Evolutionary conservation across 2,888 invertebrate species (phyloP).

Genomic region (Agrypnus murinus): DNA sequence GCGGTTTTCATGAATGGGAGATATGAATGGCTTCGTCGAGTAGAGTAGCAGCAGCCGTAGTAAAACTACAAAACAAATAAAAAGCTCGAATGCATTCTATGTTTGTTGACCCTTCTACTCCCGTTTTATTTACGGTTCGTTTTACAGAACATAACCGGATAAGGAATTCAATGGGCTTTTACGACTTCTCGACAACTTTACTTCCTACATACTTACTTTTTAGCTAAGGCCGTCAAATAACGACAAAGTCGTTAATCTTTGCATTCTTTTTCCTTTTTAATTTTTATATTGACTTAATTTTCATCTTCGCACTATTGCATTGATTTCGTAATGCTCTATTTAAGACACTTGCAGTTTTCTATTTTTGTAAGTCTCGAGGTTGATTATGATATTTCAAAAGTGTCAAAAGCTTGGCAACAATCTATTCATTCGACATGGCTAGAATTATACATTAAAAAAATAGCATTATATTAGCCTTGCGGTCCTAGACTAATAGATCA

Average conservation of each 20-base stretch:
- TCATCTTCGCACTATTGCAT: too few species aligned
- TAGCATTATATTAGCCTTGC: too few species aligned
- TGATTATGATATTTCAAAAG: too few species aligned
- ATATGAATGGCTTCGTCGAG: slow-evolving; percentile 67
- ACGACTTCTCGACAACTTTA: slow-evolving; percentile 25
- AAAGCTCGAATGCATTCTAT: slow-evolving; percentile 68
- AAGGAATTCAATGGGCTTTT: slow-evolving; percentile 33
- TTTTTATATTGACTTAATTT: too few species aligned
- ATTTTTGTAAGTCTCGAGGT: too few species aligned
- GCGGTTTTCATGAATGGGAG: slow-evolving; percentile 65
- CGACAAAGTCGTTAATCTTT: not conserved
- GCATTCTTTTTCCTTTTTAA: not conserved
- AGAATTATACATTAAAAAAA: too few species aligned
- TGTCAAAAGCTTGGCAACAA: too few species aligned
- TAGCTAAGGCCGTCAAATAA: not conserved
- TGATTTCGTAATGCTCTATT: too few species aligned
- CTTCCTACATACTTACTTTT: slow-evolving; percentile 16
- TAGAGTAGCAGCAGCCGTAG: slow-evolving; percentile 67
- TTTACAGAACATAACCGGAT: slow-evolving; percentile 39
- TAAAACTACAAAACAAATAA: slow-evolving; percentile 72
- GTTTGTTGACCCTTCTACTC: slow-evolving; percentile 57
- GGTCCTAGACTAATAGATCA: too few species aligned
- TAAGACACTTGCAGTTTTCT: too few species aligned
- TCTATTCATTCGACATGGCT: too few species aligned
- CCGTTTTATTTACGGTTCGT: slow-evolving; percentile 46